A percentile compares a stretch with the other conserved stretches of the same genome.
These are phyloP conservation scores for Gobionotothen gibberifrons DNA, from an alignment of 2,797 vertebrate species.

Conservation along the genomic window DNA sequence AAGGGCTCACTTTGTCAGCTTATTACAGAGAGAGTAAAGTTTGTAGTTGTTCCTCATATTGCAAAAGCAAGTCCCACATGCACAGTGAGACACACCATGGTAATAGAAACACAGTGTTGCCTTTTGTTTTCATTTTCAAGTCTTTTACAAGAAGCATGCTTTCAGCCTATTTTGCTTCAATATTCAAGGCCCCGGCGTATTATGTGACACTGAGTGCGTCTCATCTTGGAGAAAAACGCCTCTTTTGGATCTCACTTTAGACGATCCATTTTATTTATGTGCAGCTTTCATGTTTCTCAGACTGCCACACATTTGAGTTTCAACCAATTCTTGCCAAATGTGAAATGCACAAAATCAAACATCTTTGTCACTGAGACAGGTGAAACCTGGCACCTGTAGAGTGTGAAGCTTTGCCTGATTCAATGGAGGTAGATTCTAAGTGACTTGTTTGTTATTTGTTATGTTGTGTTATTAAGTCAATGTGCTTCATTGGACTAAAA, in stretches of 20 bases:
- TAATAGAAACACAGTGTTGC: conserved; percentile 49
- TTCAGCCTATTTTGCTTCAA: conserved; percentile 60
- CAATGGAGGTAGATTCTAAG: not conserved
- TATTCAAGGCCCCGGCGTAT: conserved; percentile 60
- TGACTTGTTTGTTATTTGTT: conserved; percentile 6
- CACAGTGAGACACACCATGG: conserved; percentile 53
- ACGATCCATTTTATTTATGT: conserved; percentile 15
- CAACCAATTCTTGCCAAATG: conserved; percentile 42
- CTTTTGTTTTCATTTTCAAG: conserved; percentile 68
- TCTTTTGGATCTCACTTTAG: conserved; percentile 56
- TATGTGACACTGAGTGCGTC: conserved; percentile 43
- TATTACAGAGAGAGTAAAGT: conserved; percentile 72
- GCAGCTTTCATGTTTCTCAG: conserved; percentile 34
- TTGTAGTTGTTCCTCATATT: conserved; percentile 63
- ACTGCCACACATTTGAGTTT: conserved; percentile 31
- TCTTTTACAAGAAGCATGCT: conserved; percentile 63
- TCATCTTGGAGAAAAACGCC: conserved; percentile 46
- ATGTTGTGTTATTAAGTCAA: not conserved
- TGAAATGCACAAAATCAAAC: conserved; percentile 37
- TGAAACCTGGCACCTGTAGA: conserved; percentile 25
- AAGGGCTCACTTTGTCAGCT: conserved; percentile 58
- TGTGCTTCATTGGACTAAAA: conserved; percentile 4
- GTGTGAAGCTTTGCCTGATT: conserved; percentile 8
- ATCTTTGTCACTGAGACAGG: conserved; percentile 17
- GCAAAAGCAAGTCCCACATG: conserved; percentile 63